Evolutionary conservation across 2,797 vertebrate species (phyloP).

Genomic region (Bradypodion pumilum): DNA sequence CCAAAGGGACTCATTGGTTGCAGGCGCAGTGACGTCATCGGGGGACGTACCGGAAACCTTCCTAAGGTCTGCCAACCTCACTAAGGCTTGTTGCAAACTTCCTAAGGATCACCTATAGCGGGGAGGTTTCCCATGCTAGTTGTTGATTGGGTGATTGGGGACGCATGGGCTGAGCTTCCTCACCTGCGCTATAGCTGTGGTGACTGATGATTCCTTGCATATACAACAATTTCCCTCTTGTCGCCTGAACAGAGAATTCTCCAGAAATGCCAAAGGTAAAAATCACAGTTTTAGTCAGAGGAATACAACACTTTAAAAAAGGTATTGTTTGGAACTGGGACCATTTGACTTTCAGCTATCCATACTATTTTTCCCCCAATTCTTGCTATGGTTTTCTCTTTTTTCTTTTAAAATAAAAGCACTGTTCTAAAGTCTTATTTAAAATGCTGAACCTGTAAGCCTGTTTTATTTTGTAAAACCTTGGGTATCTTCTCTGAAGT

Average conservation of each 20-base stretch:
- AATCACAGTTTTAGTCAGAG: background rate
- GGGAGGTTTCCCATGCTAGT: too few species aligned
- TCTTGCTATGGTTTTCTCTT: background rate
- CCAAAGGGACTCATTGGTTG: too few species aligned
- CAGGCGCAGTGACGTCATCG: too few species aligned
- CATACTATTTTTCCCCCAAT: too few species aligned
- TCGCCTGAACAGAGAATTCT: conserved; percentile 12
- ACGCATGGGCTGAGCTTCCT: too few species aligned
- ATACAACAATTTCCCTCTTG: conserved; percentile 34
- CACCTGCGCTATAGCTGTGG: too few species aligned
- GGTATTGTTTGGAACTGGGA: background rate
- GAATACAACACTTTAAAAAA: background rate
- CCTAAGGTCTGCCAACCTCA: too few species aligned
- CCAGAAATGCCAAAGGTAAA: background rate
- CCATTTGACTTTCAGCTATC: background rate
- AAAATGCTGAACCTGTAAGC: background rate
- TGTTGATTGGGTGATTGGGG: too few species aligned
- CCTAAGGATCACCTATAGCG: too few species aligned
- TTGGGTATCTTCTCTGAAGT: background rate
- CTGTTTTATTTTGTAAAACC: background rate
- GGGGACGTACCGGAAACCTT: too few species aligned
- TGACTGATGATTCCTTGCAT: too few species aligned
- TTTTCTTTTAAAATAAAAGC: background rate
- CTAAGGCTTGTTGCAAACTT: too few species aligned
- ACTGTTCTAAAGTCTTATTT: background rate